phyloP scores from a whole-genome alignment of 2,113 vertebrate species.

The Rhinolophus ferrumequinum region DNA sequence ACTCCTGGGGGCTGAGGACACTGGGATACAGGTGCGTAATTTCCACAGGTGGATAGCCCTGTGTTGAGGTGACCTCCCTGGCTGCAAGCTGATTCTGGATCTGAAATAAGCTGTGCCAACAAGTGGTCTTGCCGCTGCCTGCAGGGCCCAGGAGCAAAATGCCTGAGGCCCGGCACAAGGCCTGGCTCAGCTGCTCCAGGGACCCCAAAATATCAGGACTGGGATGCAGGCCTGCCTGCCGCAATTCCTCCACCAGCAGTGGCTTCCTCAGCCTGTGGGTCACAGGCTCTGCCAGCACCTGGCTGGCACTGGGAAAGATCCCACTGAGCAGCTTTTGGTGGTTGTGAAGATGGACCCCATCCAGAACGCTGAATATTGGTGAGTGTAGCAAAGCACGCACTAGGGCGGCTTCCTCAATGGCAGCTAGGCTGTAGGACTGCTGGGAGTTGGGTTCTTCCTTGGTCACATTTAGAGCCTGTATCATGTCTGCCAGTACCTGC shows the following conservation, averaged over 20 bases:
- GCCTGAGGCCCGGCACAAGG: conserved; percentile 80
- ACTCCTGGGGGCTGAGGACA: conserved; percentile 85
- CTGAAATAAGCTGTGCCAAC: conserved; percentile 86
- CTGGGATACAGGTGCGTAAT: conserved; percentile 88
- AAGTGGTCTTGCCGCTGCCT: conserved; percentile 91
- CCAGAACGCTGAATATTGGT: conserved; percentile 66
- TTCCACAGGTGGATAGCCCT: conserved; percentile 80
- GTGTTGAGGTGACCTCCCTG: not conserved
- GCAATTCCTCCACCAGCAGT: conserved; percentile 84
- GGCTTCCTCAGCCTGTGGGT: conserved; percentile 66
- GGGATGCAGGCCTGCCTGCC: conserved; percentile 76
- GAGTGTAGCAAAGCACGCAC: conserved; percentile 85
- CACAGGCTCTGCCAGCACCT: conserved; percentile 63
- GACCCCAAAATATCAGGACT: conserved; percentile 76
- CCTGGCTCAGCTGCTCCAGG: conserved; percentile 86
- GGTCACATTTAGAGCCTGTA: not conserved
- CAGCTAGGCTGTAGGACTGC: not conserved
- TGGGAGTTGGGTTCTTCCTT: not conserved
- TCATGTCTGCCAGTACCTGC: conserved; percentile 82
- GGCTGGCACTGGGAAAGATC: conserved; percentile 83
- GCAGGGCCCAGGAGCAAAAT: conserved; percentile 89
- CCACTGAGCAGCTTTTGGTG: conserved; percentile 84
- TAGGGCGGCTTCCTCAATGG: conserved; percentile 86
- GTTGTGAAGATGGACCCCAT: conserved; percentile 69
- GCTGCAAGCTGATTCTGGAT: conserved; percentile 84